Base-by-base conservation (phyloP, 2,888 invertebrate genomes). In the Adelognathus sp. region DNA sequence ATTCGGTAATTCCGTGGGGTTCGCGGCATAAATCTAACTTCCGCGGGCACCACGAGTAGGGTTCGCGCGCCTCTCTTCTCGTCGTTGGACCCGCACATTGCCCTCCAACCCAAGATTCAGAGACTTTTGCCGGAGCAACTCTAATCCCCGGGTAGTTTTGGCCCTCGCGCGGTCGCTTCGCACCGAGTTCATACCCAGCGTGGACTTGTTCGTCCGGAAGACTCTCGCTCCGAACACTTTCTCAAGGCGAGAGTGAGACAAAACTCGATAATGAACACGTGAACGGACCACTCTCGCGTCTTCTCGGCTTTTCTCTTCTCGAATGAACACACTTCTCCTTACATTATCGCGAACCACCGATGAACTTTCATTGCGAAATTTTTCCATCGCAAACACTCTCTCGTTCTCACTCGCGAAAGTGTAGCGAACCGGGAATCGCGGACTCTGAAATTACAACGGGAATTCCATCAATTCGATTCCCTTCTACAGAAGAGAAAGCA, bases 1-100 rank as follows among this genome's bases (percentile, higher is more conserved):
- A 89, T 90, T 88, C 87, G 85, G 87, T 89, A 89, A 89, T 90
- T 90, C 87, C 87, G 83, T 85, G 82, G 86, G 87, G 87, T 87
- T 84, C 86, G 83, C 81, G 83, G 87, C 87, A 90, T 90, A 90
- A 90, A 90, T 90, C 88, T 87, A 89, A 90, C 88, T 89, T 89
- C 82, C 85, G 87, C 86, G 86, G 86, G 86, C 83, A 83, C 71
- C n/a, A 41, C 84, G 85, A 86, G 82, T 84, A 54, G 71, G 66
- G 50, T 72, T 39, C 66, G 18, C 61, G 70, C 50, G 81, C 29
- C 52, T 54, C 50, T 52, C 60, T 46, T n/a, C 46, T 46, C 46
- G 52, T 27, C 77, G 76, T 66, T 56, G 46, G 31, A 46, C 27
- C 24, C 36, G 52, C 36, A 29, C 63, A 67, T 50, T 67, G 52